Base-by-base conservation (phyloP, 2,797 vertebrate genomes). In the Cichlasoma orientale region DNA sequence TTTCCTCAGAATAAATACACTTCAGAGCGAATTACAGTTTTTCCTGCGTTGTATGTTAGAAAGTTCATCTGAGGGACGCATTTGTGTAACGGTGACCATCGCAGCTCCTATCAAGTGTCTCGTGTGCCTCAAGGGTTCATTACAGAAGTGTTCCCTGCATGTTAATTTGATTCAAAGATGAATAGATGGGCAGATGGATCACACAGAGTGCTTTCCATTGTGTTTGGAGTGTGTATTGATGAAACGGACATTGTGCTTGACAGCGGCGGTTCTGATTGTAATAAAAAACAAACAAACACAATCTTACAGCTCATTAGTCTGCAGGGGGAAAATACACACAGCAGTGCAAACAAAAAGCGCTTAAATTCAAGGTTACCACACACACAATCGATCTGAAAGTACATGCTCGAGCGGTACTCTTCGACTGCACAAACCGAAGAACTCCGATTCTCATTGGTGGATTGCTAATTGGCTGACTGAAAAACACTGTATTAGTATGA, bases 11-110 rank as follows among this genome's bases (percentile, higher is more conserved):
- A 57, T 54, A 74, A 58, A 59, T 53, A 29, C 3, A 36, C 63
- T 79, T 81, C 11, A 10, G 23, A 63, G 38, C 57, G 3, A 78
- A 79, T 70, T 44, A 63, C 61, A 68, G 47, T 25, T 7, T 29
- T 63, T 69, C 29, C n/a, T 29, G 18, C n/a, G 52, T 59, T 76
- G n/a, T 3, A 59, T 7, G 4, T 57, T 47, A 52, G 33, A 57
- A 23, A 38, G 11, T 55, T 57, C 53, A 59, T 56, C 12, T 14
- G 7, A 63, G 21, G 16, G 44, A 75, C 33, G 12, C 19, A 41
- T 29, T 54, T 11, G 27, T 70, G 13, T 47, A 47, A 68, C 19
- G 19, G 44, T 53, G 66, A 58, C 16, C 44, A 57, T 56, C 66
- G 52, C 3, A 56, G n/a, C 58, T 78, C 31, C 38, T 72, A 54